A percentile compares a stretch with the other conserved stretches of the same genome.
These are phyloP conservation scores for Apodemus sylvaticus DNA, from an alignment of 2,113 vertebrate species.

Conservation along the genomic window DNA sequence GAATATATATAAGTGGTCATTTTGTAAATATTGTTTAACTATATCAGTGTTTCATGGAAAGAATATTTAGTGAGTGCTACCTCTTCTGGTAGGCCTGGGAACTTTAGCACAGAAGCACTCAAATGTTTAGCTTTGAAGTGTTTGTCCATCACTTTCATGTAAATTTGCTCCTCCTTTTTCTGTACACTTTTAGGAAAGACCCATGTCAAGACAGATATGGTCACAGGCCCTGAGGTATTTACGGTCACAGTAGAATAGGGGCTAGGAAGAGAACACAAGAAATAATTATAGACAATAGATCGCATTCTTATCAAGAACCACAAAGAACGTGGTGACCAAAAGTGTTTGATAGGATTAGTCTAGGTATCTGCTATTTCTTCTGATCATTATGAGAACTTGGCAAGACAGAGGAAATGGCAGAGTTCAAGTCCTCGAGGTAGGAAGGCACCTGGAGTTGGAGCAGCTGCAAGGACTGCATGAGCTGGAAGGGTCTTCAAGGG, in stretches of 20 bases:
- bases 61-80: neutral
- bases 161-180: neutral
- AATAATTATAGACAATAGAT: conserved; percentile 21
- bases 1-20: neutral
- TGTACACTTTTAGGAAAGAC: conserved; percentile 2
- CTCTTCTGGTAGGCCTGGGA: neutral
- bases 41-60: conserved; percentile 39
- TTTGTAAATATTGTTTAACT: conserved; percentile 10
- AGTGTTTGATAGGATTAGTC: neutral
- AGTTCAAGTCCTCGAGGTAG: conserved; percentile 4
- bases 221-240: neutral
- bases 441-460: neutral
- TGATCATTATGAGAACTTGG: conserved; percentile 21
- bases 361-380: neutral
- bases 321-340: conserved; percentile 17
- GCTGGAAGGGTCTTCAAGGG: conserved; percentile 14
- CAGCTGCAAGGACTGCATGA: neutral
- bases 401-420: neutral
- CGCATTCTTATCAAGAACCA: neutral
- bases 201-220: conserved; percentile 1
- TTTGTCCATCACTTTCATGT: neutral
- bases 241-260: neutral
- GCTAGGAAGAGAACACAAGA: neutral
- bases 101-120: conserved; percentile 38
- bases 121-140: conserved; percentile 26